Evolutionary conservation across 1,140 invertebrate species (phyloP).

Genomic region (Zaprionus nigranus): DNA sequence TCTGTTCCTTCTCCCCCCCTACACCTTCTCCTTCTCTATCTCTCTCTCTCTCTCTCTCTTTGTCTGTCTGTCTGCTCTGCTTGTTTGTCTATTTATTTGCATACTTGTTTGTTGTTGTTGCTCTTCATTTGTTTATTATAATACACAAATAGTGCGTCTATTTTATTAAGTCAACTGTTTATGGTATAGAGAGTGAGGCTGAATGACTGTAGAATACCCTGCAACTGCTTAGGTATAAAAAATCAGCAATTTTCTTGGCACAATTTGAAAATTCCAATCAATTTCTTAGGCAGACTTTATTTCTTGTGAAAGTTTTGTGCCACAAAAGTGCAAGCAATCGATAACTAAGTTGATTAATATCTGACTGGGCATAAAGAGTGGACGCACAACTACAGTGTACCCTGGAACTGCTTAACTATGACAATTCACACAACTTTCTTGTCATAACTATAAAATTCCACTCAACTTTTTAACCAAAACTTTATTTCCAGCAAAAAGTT

Average conservation of each 20-base stretch:
- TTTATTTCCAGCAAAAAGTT: not conserved
- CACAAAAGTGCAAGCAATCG: too few relatives aligned
- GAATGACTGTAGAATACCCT: too few relatives aligned
- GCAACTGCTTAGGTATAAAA: too few relatives aligned
- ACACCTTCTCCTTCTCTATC: not conserved
- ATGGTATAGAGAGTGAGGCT: too few relatives aligned
- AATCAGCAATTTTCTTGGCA: too few relatives aligned
- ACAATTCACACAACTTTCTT: not conserved
- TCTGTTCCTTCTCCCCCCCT: not conserved
- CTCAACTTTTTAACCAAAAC: not conserved
- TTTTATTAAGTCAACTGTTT: constrained; percentile 39
- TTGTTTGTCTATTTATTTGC: constrained; percentile 10
- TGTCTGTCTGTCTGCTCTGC: not conserved
- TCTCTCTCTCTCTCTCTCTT: not conserved
- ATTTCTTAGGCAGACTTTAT: too few relatives aligned
- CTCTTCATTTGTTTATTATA: constrained; percentile 37
- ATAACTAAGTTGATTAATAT: not conserved
- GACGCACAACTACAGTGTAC: not conserved
- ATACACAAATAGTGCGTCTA: constrained; percentile 24
- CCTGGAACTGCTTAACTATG: not conserved
- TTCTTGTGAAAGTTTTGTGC: too few relatives aligned
- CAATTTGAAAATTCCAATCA: too few relatives aligned
- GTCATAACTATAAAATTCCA: not conserved
- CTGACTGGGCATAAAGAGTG: not conserved
- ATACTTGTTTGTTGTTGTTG: constrained; percentile 6